A percentile compares a stretch with the other conserved stretches of the same genome.
Conservation (phyloP, 1,140 invertebrate genomes). For the Campoletis sonorensis region DNA sequence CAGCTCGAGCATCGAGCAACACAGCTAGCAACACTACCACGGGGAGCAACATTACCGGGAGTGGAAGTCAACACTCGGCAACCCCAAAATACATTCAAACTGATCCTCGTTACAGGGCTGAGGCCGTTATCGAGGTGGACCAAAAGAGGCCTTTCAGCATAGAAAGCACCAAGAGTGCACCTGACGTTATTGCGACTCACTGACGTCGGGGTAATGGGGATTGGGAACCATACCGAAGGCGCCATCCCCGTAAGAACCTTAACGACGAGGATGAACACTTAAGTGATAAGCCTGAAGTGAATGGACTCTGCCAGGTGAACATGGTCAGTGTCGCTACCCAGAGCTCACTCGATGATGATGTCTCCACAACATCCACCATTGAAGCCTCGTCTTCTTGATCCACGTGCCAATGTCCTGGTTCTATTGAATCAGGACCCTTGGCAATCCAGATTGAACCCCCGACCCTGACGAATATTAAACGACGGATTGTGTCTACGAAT, state of each 20-base stretch:
- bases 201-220: constrained; percentile 79
- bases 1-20: constrained; percentile 59
- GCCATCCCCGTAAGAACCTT: constrained; percentile 75
- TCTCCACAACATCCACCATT: constrained; percentile 61
- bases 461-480: no score
- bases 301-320: constrained; percentile 22
- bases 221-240: constrained; percentile 79
- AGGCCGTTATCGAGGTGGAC: constrained; percentile 82
- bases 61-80: constrained; percentile 55
- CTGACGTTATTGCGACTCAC: constrained; percentile 91
- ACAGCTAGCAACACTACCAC: constrained; percentile 50
- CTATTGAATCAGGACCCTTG: constrained; percentile 44
- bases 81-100: constrained; percentile 38
- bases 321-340: constrained; percentile 69
- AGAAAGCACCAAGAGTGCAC: constrained; percentile 89
- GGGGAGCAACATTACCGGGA: background rate
- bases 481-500: no score
- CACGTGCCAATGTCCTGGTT: constrained; percentile 46
- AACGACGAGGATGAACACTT: background rate
- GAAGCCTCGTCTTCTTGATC: constrained; percentile 70
- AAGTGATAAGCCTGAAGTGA: background rate
- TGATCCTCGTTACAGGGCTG: constrained; percentile 78
- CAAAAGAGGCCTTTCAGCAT: constrained; percentile 83
- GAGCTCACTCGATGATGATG: constrained; percentile 70
- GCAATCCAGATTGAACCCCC: background rate